A percentile compares a stretch with the other conserved stretches of the same genome.
phyloP scores from a whole-genome alignment of 2,797 vertebrate genomes.

The Dicrostonyx torquatus region DNA sequence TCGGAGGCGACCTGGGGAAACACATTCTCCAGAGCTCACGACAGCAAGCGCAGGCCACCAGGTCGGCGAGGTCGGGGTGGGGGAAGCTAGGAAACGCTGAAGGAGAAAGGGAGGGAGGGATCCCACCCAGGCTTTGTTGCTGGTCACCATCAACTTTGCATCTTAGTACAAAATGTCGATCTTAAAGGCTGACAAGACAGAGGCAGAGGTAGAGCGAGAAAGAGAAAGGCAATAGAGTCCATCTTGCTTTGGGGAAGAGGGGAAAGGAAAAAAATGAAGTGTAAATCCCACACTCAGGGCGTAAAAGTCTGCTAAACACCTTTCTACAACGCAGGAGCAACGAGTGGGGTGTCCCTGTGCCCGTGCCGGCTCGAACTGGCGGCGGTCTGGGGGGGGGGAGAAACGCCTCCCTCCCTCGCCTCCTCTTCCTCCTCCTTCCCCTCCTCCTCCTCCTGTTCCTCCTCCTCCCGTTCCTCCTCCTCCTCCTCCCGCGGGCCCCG shows the following conservation, averaged over 20 bases:
- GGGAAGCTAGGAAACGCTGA: slow-evolving; percentile 80
- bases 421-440: slow-evolving; percentile 66
- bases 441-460: slow-evolving; percentile 54
- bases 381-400: slow-evolving; percentile 71
- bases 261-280: slow-evolving; percentile 88
- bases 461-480: slow-evolving; percentile 59
- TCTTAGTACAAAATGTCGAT: slow-evolving; percentile 96
- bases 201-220: slow-evolving; percentile 84
- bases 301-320: slow-evolving; percentile 87
- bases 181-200: slow-evolving; percentile 93
- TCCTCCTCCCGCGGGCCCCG: slow-evolving; percentile 83
- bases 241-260: slow-evolving; percentile 95
- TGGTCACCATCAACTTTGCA: slow-evolving; percentile 89
- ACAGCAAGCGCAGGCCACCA: slow-evolving; percentile 82
- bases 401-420: slow-evolving; percentile 85
- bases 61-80: slow-evolving; percentile 80
- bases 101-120: slow-evolving; percentile 77
- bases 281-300: slow-evolving; percentile 89
- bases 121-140: slow-evolving; percentile 81
- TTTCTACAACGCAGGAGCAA: slow-evolving; percentile 79
- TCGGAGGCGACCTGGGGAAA: slow-evolving; percentile 67
- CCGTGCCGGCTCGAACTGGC: slow-evolving; percentile 76
- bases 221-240: slow-evolving; percentile 93
- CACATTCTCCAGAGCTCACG: slow-evolving; percentile 69
- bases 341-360: slow-evolving; percentile 76